phyloP scores from a whole-genome alignment of 1,140 invertebrate species.

The Lordiphosa clarofinis region DNA sequence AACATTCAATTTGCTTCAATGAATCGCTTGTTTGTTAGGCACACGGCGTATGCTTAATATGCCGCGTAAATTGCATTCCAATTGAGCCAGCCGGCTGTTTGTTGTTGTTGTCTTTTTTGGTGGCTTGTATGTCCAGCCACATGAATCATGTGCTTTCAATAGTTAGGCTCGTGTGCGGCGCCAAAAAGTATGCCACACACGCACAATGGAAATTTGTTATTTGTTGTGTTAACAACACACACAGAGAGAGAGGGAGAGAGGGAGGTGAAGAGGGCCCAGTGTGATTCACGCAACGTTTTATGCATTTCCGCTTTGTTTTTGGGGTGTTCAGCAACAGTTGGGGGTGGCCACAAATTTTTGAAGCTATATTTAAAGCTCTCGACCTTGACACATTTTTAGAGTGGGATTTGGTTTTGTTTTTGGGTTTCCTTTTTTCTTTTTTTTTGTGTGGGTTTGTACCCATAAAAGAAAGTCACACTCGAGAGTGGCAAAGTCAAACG shows the following conservation, averaged over 20 bases:
- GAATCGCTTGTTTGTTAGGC: not conserved
- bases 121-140: constrained; percentile 31
- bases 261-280: constrained; percentile 8
- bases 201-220: constrained; percentile 55
- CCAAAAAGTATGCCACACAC: constrained; percentile 66
- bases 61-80: constrained; percentile 62
- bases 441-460: not conserved
- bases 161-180: constrained; percentile 55
- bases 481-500: constrained; percentile 37
- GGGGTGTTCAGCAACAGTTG: constrained; percentile 55
- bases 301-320: constrained; percentile 46
- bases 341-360: constrained; percentile 39
- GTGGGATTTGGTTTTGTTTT: constrained; percentile 4
- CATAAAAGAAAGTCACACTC: constrained; percentile 22
- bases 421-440: not conserved
- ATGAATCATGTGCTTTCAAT: constrained; percentile 73
- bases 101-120: constrained; percentile 7
- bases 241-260: constrained; percentile 1
- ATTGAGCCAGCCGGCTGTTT: constrained; percentile 51
- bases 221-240: constrained; percentile 69
- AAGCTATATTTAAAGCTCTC: constrained; percentile 55
- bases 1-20: not conserved
- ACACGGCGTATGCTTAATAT: constrained; percentile 38
- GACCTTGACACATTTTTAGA: constrained; percentile 66
- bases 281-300: constrained; percentile 52